These are phyloP conservation scores for Ptyas mucosa DNA, from an alignment of 2,113 vertebrate genomes.

Conservation along the genomic window DNA sequence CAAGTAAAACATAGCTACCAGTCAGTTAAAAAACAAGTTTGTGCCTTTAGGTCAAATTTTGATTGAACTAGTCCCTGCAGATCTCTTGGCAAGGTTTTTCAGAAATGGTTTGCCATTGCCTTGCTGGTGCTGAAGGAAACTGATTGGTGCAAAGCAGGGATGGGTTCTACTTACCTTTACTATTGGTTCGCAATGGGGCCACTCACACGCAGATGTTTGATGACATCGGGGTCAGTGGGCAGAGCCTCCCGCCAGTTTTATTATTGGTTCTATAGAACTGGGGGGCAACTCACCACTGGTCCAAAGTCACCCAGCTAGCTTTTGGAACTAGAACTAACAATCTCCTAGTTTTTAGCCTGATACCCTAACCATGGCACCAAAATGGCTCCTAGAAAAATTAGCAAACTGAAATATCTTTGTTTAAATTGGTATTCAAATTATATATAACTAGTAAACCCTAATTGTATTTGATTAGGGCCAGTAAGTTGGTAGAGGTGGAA, in stretches of 20 bases:
- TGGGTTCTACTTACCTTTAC: too few species aligned
- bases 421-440: background rate
- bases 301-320: background rate
- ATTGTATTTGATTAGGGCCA: background rate
- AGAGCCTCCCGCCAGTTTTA: too few species aligned
- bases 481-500: background rate
- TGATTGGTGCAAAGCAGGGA: background rate
- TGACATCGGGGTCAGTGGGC: too few species aligned
- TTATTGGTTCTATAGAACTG: too few species aligned
- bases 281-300: too few species aligned
- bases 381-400: background rate
- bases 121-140: background rate
- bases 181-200: too few species aligned
- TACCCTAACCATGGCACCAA: background rate
- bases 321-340: background rate
- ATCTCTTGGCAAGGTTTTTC: background rate
- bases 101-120: background rate
- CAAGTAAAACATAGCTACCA: background rate
- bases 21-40: background rate
- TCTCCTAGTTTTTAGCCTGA: background rate
- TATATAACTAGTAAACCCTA: background rate
- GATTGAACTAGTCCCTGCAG: background rate
- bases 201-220: too few species aligned
- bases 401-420: background rate
- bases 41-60: background rate